Evolutionary conservation across 1,140 invertebrate genomes (phyloP).

Genomic region (Drosophila arawakana): DNA sequence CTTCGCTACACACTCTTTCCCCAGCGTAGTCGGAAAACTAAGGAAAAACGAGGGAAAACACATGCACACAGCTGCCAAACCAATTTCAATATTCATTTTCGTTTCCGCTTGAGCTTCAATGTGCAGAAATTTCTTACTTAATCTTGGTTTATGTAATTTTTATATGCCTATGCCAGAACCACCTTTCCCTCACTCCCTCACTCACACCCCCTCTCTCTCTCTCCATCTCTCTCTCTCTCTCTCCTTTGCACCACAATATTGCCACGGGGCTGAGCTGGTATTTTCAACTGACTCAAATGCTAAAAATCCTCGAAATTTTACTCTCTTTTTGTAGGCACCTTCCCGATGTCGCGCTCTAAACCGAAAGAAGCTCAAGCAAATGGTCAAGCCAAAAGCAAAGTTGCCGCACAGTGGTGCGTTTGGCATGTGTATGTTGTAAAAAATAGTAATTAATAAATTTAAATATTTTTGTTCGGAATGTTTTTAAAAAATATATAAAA

Average conservation of each 20-base stretch:
- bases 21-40: background rate
- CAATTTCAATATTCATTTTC: slow-evolving; percentile 71
- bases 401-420: slow-evolving; percentile 18
- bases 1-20: background rate
- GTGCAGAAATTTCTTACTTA: slow-evolving; percentile 61
- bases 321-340: background rate
- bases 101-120: slow-evolving; percentile 58
- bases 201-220: no score
- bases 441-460: background rate
- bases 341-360: background rate
- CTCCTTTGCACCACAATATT: slow-evolving; percentile 1
- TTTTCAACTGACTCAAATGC: slow-evolving; percentile 35
- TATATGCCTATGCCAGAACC: slow-evolving; percentile 47
- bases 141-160: slow-evolving; percentile 67
- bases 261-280: slow-evolving; percentile 3
- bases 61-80: slow-evolving; percentile 53
- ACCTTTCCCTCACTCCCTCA: background rate
- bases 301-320: slow-evolving; percentile 36
- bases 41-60: slow-evolving; percentile 13
- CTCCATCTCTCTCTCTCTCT: background rate
- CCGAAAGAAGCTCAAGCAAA: slow-evolving; percentile 38
- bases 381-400: slow-evolving; percentile 33
- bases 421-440: background rate
- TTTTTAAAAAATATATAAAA: no score
- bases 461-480: no score